Evolutionary conservation across 1,140 invertebrate genomes (phyloP), one percentile per base, ranked within the genome.

Genomic region (Bombus sylvicola): DNA sequence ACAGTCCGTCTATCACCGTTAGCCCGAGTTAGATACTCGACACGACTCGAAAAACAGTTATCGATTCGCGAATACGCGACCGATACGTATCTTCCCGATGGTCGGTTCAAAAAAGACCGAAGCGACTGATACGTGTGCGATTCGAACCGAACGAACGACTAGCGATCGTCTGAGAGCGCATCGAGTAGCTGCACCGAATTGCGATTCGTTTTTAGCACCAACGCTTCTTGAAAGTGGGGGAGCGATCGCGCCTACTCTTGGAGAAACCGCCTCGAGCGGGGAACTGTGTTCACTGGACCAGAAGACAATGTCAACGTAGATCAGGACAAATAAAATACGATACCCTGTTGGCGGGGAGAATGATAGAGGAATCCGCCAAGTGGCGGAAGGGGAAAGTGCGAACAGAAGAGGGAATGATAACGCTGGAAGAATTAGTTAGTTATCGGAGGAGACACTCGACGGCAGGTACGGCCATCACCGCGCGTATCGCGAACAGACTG

Each of bases 401-500:
- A 34, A 66, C 1, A 31, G 64, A 31, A 66, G 15, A 66, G 64
- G 31, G 64, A 66, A 43, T 28, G 69, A 81, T 73, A 81, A 73
- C 69, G 69, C 6, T 57, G 37, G 53, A 28, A 37, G n/a, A 73
- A 81, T 81, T 81, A 43, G 22, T 34, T 62, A 13, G 71, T 75
- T 83, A 83, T 83, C 81, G 59, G 34, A n/a, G 39, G 13, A 34
- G 41, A 47, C 81, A 75, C 81, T 82, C 53, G 79, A 53, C 10
- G 39, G 12, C 9, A 34, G 57, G 39, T 72, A 68, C 34, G 66
- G 31, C 28, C 18, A 57, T 13, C 71, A 39, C 39, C n/a, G 41
- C 57, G 71, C 71, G 81, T 82, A 83, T 76, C 81, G 81, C 62
- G 41, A 83, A 83, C 81, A 59, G 73, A 76, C 72, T 83, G 59